Base-by-base conservation (phyloP, 2,797 vertebrate genomes). In the Rhadinocentrus ornatus region DNA sequence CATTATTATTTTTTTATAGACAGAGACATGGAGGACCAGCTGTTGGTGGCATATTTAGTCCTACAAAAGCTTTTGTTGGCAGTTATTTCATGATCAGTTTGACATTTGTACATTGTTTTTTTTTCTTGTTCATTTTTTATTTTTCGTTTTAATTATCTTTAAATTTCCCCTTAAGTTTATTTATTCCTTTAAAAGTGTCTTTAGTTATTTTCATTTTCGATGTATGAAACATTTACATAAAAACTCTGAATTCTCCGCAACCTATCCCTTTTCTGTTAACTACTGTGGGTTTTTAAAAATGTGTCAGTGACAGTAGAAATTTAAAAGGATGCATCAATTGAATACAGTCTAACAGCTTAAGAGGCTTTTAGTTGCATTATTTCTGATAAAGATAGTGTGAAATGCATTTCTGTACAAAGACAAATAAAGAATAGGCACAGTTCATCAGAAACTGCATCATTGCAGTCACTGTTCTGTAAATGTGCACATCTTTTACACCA, bases 41-140 rank as follows among this genome's bases (percentile, higher is more conserved):
- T 80, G 77, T 59, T 66, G 77, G 63, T 65, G 74, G 69, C 66
- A 71, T 62, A 75, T 63, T 58, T 68, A 54, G 69, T 73, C 69
- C 48, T 13, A 31, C 27, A 35, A 58, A 67, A 37, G 31, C 59
- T 50, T 34, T 37, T 52, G 54, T 22, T 41, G 31, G 62, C 39
- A 69, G 27, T 61, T 37, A 32, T 53, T 27, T 31, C 61, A 35
- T 22, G 41, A 62, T 50, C 44, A 26, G 18, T 80, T 77, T 57
- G 18, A 59, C 55, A 69, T 24, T 68, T 60, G 60, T 54, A 48
- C 26, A 0, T 35, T 55, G 48, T 18, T n/a, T 9, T 48, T 18
- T 44, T 50, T 24, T 24, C 3, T n/a, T n/a, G n/a, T n/a, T n/a
- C n/a, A n/a, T n/a, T n/a, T n/a, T n/a, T n/a, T n/a, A n/a, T n/a